Evolutionary conservation across 2,113 vertebrate genomes (phyloP).

Genomic region (Oryzias woworae): DNA sequence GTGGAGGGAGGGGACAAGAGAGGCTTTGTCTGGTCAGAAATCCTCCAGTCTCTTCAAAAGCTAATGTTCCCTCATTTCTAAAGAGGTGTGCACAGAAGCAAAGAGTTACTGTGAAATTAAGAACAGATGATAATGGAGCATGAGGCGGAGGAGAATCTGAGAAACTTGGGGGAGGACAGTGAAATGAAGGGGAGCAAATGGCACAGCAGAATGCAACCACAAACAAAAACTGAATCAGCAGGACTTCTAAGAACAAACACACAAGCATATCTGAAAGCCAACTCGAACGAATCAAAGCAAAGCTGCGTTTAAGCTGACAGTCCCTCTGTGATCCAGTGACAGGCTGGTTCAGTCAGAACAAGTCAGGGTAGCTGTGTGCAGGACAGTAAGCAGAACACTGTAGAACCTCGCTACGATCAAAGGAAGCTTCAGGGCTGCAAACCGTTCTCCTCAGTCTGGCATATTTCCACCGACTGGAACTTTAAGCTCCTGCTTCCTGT

Average conservation of each 20-base stretch:
- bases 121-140: constrained; percentile 9
- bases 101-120: constrained; percentile 18
- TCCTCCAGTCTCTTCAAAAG: constrained; percentile 54
- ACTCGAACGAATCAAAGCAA: too few species aligned
- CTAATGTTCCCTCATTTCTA: constrained; percentile 26
- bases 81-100: too few species aligned
- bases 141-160: neutral
- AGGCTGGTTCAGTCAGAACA: too few species aligned
- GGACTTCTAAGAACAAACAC: neutral
- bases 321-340: too few species aligned
- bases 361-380: neutral
- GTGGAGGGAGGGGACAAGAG: constrained; percentile 53
- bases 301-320: too few species aligned
- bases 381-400: neutral
- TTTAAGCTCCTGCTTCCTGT: constrained; percentile 22
- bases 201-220: neutral
- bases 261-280: constrained; percentile 2
- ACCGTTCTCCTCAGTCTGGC: neutral
- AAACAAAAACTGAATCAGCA: constrained; percentile 11
- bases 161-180: neutral
- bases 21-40: constrained; percentile 48
- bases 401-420: neutral
- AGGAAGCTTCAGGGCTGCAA: neutral
- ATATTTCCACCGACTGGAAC: neutral
- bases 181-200: too few species aligned